Conservation (phyloP, 2,113 vertebrate genomes). For the Corythoichthys intestinalis region DNA sequence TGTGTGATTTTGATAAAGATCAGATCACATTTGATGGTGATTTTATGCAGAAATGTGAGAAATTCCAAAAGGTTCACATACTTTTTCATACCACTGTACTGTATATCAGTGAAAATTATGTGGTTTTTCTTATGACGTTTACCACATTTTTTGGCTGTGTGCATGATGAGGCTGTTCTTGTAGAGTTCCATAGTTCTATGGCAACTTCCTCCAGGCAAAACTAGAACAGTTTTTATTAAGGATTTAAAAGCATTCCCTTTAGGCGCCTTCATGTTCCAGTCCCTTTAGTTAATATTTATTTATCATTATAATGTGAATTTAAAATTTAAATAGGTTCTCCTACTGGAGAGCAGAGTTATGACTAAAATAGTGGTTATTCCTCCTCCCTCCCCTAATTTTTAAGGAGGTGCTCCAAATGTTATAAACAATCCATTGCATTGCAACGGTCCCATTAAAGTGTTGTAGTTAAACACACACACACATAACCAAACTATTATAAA, state of each 20-base stretch:
- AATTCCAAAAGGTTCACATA: too few relatives aligned
- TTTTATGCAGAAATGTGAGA: too few relatives aligned
- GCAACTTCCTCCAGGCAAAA: slow-evolving; percentile 21
- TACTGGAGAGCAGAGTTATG: slow-evolving; percentile 7
- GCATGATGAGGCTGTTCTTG: background rate
- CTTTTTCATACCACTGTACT: too few relatives aligned
- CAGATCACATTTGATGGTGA: too few relatives aligned
- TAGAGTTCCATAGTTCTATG: background rate
- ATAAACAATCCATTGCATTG: slow-evolving; percentile 11
- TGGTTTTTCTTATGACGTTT: too few relatives aligned
- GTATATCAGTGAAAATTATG: too few relatives aligned
- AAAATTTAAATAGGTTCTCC: slow-evolving; percentile 25
- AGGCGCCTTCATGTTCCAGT: slow-evolving; percentile 39
- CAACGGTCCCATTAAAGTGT: background rate
- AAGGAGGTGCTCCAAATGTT: slow-evolving; percentile 4
- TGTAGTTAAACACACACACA: slow-evolving; percentile 1
- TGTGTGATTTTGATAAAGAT: too few relatives aligned
- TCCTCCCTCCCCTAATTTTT: slow-evolving; percentile 15
- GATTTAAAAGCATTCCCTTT: slow-evolving; percentile 21
- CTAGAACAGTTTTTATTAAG: slow-evolving; percentile 16
- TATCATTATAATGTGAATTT: slow-evolving; percentile 28
- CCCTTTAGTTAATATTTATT: slow-evolving; percentile 50
- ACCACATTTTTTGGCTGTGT: background rate
- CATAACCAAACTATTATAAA: background rate
- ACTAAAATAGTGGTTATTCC: slow-evolving; percentile 24